These are phyloP conservation scores for Stegostoma tigrinum DNA, from an alignment of 2,113 vertebrate species.

Conservation along the genomic window DNA sequence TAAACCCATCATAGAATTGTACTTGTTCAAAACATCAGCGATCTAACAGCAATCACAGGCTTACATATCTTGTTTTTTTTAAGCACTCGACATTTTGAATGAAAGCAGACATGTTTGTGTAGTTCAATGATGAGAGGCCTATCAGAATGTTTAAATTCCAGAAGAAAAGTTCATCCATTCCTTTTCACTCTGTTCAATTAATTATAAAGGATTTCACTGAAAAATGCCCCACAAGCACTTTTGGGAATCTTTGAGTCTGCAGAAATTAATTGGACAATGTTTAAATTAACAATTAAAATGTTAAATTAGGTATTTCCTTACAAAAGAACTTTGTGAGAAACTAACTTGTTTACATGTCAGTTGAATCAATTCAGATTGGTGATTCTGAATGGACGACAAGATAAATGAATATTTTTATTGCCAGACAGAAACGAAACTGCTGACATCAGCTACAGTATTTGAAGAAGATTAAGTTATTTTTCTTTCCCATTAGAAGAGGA, in stretches of 20 bases:
- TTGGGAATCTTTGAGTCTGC: neutral
- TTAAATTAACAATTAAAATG: constrained; percentile 3
- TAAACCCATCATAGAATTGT: neutral
- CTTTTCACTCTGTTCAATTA: neutral
- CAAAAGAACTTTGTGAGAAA: neutral
- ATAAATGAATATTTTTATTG: constrained; percentile 1
- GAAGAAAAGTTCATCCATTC: neutral
- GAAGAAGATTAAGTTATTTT: constrained; percentile 13
- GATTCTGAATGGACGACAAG: neutral
- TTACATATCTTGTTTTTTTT: no score
- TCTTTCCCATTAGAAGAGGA: neutral
- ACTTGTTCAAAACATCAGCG: neutral
- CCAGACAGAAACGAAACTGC: neutral
- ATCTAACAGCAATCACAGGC: no score
- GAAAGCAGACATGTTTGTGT: neutral
- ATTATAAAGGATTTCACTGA: neutral
- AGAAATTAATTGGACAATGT: neutral
- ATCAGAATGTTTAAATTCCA: neutral
- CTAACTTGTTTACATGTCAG: neutral
- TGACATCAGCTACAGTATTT: neutral
- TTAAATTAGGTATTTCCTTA: neutral
- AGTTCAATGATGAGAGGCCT: neutral
- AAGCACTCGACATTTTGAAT: neutral
- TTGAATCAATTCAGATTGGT: neutral
- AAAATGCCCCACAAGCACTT: neutral